Evolutionary conservation across 2,888 invertebrate species (phyloP), one percentile per base, ranked within the genome.

Genomic region (Papilio elwesi): DNA sequence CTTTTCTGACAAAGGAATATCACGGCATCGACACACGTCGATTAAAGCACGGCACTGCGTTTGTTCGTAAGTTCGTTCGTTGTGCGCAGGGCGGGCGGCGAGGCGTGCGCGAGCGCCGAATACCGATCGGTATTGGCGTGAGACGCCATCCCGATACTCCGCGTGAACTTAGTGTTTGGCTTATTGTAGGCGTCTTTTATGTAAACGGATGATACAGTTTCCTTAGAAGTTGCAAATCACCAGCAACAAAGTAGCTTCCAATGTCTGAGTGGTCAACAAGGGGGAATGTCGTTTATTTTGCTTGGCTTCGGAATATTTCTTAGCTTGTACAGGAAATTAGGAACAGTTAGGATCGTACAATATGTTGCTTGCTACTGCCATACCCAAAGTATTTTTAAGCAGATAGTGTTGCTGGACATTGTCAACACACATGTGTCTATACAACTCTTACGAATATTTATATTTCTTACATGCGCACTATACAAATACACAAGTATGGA

Each of bases 51-150:
- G 38, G 64, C 70, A 71, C 70, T 70, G 73, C 71, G 71, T 71
- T 48, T 48, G 48, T 72, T 53, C 67, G 67, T 67, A 62, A 59
- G 73, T 75, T 75, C 72, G 69, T 74, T 77, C 48, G 71, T 64
- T 68, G 57, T 36, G 49, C 63, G 43, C 36, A 57, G 90, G 93
- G 92, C 92, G 93, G 93, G 92, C 92, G 93, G 92, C 85, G 83
- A 90, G 82, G 83, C 92, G 92, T 92, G 93, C 92, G 92, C 89
- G 85, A 84, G 86, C 91, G 90, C 87, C 90, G 91, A 79, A 79
- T 83, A 82, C 90, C 83, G 80, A 84, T 82, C 89, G 80, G 84
- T 85, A 87, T 92, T 91, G 87, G 88, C 85, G 80, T 81, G 83
- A 81, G 82, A 78, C 78, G 80, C 84, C 80, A 80, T 82, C 83